Percentiles rank a stretch among this genome's conserved stretches.
phyloP scores from a whole-genome alignment of 2,888 invertebrate genomes.

The Eristalinus sepulchralis region DNA sequence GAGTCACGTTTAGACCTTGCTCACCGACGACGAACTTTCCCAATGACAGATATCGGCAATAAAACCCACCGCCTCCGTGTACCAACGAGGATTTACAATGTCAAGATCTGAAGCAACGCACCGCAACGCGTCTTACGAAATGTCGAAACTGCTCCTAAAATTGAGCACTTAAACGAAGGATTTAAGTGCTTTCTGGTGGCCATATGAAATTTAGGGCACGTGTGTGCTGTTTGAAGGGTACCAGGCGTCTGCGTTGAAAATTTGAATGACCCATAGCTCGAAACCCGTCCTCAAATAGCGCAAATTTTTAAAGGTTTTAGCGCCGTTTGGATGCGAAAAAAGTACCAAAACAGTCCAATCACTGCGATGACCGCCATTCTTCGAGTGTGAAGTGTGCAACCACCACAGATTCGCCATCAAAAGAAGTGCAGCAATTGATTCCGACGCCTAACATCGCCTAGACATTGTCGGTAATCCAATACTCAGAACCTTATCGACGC shows the following conservation, averaged over 20 bases:
- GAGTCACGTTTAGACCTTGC: not conserved
- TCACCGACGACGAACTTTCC: not conserved
- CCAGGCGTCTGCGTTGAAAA: too few relatives aligned
- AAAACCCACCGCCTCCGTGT: not conserved
- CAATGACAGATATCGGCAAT: not conserved
- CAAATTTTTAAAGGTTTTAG: too few relatives aligned
- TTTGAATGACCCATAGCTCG: not conserved
- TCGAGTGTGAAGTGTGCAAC: too few relatives aligned
- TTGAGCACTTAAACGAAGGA: not conserved
- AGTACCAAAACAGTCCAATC: too few relatives aligned
- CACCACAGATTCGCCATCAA: too few relatives aligned
- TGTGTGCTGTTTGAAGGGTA: not conserved
- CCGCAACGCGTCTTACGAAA: not conserved
- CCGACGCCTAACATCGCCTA: not conserved
- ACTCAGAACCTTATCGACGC: constrained; percentile 16
- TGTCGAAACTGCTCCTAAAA: not conserved
- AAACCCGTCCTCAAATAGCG: too few relatives aligned
- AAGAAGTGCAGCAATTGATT: not conserved
- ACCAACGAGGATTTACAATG: not conserved
- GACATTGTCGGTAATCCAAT: constrained; percentile 13
- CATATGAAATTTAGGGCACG: not conserved
- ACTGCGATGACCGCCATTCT: too few relatives aligned
- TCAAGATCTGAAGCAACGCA: not conserved
- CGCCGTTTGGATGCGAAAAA: too few relatives aligned
- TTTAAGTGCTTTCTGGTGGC: not conserved